phyloP scores from a whole-genome alignment of 2,888 invertebrate genomes.

The Vandiemenella viatica region DNA sequence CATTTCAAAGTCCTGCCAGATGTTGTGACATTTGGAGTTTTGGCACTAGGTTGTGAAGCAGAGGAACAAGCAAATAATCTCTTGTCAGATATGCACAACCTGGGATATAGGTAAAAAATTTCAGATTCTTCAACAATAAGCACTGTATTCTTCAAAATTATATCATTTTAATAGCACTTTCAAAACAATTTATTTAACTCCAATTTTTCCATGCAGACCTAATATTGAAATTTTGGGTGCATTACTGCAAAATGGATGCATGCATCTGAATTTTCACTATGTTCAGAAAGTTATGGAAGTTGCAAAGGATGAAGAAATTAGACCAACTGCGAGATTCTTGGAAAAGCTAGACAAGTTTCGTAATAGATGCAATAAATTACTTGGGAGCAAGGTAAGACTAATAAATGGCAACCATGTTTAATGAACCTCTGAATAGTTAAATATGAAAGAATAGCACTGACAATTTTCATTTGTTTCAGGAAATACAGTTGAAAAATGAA shows the following conservation, averaged over 20 bases:
- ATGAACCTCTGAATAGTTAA: too few species aligned
- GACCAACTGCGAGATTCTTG: constrained; percentile 44
- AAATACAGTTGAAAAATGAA: too few species aligned
- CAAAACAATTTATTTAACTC: background rate
- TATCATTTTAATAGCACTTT: background rate
- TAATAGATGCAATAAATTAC: background rate
- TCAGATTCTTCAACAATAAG: too few species aligned
- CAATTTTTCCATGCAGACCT: constrained; percentile 30
- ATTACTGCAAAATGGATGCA: constrained; percentile 50
- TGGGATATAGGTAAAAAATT: constrained; percentile 40
- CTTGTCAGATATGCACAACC: constrained; percentile 50
- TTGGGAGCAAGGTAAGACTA: background rate
- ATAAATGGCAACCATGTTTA: too few species aligned
- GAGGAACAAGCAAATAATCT: constrained; percentile 47
- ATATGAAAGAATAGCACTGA: too few species aligned
- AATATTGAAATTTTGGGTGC: constrained; percentile 63
- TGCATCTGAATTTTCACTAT: constrained; percentile 44
- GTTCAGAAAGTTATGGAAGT: constrained; percentile 51
- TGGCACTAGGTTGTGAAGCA: constrained; percentile 62
- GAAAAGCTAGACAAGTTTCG: constrained; percentile 36
- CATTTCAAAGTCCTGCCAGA: constrained; percentile 48
- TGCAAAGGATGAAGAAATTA: constrained; percentile 42
- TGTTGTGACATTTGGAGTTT: constrained; percentile 71
- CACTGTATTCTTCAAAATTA: too few species aligned
- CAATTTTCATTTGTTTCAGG: too few species aligned